These are phyloP conservation scores for Epinephelus cyanopodus DNA, from an alignment of 2,113 vertebrate species.

Conservation along the genomic window DNA sequence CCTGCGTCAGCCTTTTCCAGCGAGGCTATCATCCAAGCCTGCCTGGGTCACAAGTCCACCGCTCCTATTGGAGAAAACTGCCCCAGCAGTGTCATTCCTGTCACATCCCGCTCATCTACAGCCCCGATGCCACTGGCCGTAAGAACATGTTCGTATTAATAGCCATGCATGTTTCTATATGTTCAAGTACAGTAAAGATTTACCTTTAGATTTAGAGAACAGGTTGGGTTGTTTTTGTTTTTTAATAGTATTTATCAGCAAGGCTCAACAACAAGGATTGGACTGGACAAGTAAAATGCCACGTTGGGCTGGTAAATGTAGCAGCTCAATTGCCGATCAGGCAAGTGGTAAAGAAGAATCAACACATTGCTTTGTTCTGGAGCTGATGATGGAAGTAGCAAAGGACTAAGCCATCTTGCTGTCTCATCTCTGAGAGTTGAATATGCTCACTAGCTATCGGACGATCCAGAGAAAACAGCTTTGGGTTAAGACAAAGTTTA, in stretches of 20 bases:
- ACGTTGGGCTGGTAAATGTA: too few relatives aligned
- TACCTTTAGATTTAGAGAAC: background rate
- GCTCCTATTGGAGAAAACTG: slow-evolving; percentile 48
- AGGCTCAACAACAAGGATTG: too few relatives aligned
- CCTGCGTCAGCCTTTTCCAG: slow-evolving; percentile 87
- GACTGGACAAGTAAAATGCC: too few relatives aligned
- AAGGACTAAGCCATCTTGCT: too few relatives aligned
- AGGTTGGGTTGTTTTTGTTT: background rate
- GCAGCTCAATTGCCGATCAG: too few relatives aligned
- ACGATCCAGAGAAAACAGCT: too few relatives aligned
- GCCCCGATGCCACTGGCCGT: slow-evolving; percentile 9
- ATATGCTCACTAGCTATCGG: too few relatives aligned
- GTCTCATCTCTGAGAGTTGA: too few relatives aligned
- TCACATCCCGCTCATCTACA: slow-evolving; percentile 43
- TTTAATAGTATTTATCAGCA: background rate
- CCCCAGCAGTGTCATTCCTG: slow-evolving; percentile 53
- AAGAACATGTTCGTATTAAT: background rate
- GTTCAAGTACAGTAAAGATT: background rate
- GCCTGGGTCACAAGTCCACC: slow-evolving; percentile 83
- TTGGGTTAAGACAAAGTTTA: too few relatives aligned
- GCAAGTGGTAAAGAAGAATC: too few relatives aligned
- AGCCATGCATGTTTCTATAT: background rate
- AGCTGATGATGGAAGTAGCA: too few relatives aligned
- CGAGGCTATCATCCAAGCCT: slow-evolving; percentile 74
- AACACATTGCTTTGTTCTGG: too few relatives aligned